These are phyloP conservation scores for Catostomus latipinnis DNA, from an alignment of 2,797 vertebrate species.

Conservation along the genomic window DNA sequence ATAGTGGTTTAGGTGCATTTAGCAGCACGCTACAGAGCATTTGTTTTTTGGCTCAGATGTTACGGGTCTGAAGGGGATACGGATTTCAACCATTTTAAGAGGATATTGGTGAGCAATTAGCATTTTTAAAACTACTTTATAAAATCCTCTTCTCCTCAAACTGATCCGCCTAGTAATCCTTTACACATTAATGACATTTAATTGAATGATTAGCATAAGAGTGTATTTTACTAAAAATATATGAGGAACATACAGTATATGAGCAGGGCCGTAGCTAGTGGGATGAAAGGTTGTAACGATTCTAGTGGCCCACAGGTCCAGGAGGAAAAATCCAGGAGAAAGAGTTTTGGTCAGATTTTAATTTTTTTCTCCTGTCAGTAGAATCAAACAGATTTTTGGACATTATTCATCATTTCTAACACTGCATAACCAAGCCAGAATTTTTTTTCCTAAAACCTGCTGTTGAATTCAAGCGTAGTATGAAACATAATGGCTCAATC, in stretches of 20 bases:
- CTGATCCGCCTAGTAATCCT: conserved; percentile 39
- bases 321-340: no score
- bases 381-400: not conserved
- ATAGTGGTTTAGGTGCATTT: not conserved
- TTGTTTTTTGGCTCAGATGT: conserved; percentile 10
- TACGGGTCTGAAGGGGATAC: not conserved
- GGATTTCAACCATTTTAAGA: conserved; percentile 41
- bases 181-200: conserved; percentile 20
- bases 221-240: not conserved
- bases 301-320: no score
- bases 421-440: not conserved
- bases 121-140: conserved; percentile 36
- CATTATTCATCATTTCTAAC: not conserved
- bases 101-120: conserved; percentile 36
- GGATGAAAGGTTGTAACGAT: no score
- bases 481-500: not conserved
- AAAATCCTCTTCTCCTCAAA: conserved; percentile 29
- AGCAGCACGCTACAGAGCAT: not conserved
- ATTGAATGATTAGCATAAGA: conserved; percentile 12
- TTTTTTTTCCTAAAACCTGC: not conserved
- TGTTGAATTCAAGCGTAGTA: not conserved
- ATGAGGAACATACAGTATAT: not conserved
- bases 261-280: no score
- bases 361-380: not conserved
- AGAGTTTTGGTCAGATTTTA: no score